phyloP scores from a whole-genome alignment of 2,797 vertebrate species.

The Psittacula derbiana region DNA sequence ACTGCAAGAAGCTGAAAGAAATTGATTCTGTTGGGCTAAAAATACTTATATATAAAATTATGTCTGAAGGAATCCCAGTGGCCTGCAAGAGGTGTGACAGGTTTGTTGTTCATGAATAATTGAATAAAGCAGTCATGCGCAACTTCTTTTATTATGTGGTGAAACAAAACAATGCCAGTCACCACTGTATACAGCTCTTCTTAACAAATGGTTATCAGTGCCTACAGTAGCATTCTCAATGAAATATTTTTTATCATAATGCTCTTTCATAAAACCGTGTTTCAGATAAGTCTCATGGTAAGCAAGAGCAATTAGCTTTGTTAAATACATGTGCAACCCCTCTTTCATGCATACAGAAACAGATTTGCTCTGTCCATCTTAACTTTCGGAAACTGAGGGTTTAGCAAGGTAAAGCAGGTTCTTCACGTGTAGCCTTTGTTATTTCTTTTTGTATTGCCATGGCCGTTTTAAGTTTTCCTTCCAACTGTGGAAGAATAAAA shows the following conservation, averaged over 20 bases:
- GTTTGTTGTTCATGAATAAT: conserved; percentile 31
- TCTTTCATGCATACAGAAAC: neutral
- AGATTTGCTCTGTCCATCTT: neutral
- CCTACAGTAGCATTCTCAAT: neutral
- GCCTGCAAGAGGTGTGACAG: conserved; percentile 7
- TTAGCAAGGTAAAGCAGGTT: neutral
- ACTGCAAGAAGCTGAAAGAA: neutral
- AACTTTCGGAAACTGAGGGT: neutral
- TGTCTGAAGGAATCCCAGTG: conserved; percentile 19
- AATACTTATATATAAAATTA: neutral
- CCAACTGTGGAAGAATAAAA: neutral
- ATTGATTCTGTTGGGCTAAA: neutral
- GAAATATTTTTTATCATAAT: neutral
- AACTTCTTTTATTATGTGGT: neutral
- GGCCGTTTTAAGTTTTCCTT: neutral
- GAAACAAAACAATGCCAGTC: neutral
- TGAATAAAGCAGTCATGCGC: conserved; percentile 18
- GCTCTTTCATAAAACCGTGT: neutral
- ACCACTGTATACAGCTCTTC: neutral
- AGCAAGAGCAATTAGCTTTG: neutral
- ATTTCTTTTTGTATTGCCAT: neutral
- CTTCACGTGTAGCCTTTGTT: neutral
- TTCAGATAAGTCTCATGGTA: neutral
- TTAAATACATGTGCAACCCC: neutral
- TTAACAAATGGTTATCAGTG: neutral